These are phyloP conservation scores for Lasiurus borealis DNA, from an alignment of 2,113 vertebrate genomes.

Conservation along the genomic window DNA sequence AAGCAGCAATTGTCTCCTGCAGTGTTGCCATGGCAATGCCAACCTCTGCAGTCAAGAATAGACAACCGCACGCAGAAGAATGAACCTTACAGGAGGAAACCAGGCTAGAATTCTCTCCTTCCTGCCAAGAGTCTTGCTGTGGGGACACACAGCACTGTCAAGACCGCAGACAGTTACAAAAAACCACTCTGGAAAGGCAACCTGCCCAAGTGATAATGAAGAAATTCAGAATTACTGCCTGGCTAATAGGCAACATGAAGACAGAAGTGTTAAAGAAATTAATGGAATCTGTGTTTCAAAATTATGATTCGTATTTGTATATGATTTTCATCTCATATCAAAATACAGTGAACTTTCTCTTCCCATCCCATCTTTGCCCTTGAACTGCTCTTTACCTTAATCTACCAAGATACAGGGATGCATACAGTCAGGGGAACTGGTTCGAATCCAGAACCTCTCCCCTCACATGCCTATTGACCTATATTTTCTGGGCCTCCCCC, in stretches of 20 bases:
- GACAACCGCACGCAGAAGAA: slow-evolving; percentile 63
- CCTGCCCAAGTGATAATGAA: slow-evolving; percentile 53
- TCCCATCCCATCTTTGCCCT: neutral
- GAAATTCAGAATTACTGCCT: slow-evolving; percentile 54
- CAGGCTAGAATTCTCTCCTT: slow-evolving; percentile 30
- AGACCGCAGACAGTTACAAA: slow-evolving; percentile 37
- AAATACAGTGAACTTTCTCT: neutral
- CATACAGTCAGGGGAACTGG: neutral
- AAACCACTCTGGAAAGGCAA: slow-evolving; percentile 29
- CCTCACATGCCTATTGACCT: neutral
- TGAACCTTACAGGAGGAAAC: slow-evolving; percentile 43
- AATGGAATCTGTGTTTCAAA: slow-evolving; percentile 28
- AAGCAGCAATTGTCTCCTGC: neutral
- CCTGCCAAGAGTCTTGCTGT: slow-evolving; percentile 45
- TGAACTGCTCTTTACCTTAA: neutral
- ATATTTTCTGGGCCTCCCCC: neutral
- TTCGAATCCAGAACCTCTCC: neutral
- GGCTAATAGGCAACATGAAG: slow-evolving; percentile 1
- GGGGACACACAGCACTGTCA: slow-evolving; percentile 60
- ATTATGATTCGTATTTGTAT: neutral
- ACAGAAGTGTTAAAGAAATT: slow-evolving; percentile 22
- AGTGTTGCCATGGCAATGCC: slow-evolving; percentile 73
- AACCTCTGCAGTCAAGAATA: neutral
- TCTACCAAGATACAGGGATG: neutral
- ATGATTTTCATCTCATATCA: slow-evolving; percentile 40